Percentiles rank a stretch among this genome's conserved stretches.
Evolutionary conservation across 1,140 invertebrate genomes (phyloP).

Genomic region (Dendrolimus kikuchii): DNA sequence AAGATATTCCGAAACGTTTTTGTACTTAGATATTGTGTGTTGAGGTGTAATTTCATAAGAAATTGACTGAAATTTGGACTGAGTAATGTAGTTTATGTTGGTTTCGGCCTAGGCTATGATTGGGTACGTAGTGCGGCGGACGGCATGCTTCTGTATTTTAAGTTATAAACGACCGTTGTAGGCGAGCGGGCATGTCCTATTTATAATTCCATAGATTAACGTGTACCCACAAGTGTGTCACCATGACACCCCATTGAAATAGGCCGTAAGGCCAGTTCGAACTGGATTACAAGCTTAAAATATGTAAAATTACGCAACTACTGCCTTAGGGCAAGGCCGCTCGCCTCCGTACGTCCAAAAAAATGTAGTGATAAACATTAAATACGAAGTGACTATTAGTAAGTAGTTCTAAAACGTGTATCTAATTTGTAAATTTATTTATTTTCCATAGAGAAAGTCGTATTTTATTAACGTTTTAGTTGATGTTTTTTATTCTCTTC

Average conservation of each 20-base stretch:
- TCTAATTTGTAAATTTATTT: conserved; percentile 72
- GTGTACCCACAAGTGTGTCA: conserved; percentile 6
- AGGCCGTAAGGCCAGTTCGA: conserved; percentile 11
- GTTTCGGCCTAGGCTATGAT: conserved; percentile 64
- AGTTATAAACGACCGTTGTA: conserved; percentile 25
- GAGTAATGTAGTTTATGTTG: conserved; percentile 66
- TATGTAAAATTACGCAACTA: conserved; percentile 17
- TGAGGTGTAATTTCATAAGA: conserved; percentile 65
- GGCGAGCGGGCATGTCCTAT: conserved; percentile 30
- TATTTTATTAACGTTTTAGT: conserved; percentile 73
- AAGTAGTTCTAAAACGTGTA: conserved; percentile 63
- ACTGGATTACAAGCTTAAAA: conserved; percentile 9
- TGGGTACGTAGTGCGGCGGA: conserved; percentile 53
- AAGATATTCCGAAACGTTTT: conserved; percentile 40
- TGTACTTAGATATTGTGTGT: conserved; percentile 58
- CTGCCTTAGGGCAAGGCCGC: conserved; percentile 17
- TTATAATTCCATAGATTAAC: background rate
- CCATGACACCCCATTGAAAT: conserved; percentile 6
- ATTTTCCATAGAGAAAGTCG: conserved; percentile 70
- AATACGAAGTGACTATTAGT: conserved; percentile 62
- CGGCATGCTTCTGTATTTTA: conserved; percentile 53
- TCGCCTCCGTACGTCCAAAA: conserved; percentile 31
- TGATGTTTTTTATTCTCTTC: conserved; percentile 64
- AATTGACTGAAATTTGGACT: conserved; percentile 70
- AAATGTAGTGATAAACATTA: conserved; percentile 55